Percentiles rank a stretch among this genome's conserved stretches.
These are phyloP conservation scores for Acanthiza pusilla DNA, from an alignment of 2,797 vertebrate genomes.

Conservation along the genomic window DNA sequence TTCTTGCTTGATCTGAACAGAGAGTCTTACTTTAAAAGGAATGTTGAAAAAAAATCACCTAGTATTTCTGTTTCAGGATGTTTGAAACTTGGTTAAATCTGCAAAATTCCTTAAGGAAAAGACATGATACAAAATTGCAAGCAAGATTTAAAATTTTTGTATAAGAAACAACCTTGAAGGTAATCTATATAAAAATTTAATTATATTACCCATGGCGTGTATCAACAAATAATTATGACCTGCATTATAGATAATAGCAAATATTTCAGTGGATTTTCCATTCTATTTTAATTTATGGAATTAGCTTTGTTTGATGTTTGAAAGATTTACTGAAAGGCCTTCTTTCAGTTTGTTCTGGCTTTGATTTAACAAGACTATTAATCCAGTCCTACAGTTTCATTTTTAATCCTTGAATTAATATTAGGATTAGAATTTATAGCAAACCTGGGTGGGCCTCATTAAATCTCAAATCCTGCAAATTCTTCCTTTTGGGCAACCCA, in stretches of 20 bases:
- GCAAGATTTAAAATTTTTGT: not conserved
- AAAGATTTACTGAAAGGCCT: not conserved
- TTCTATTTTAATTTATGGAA: not conserved
- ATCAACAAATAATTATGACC: not conserved
- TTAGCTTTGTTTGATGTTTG: not conserved
- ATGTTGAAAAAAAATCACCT: not conserved
- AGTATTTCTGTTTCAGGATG: not conserved
- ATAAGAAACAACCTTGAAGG: not conserved
- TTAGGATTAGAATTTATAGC: not conserved
- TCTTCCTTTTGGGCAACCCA: not conserved
- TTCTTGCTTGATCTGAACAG: not conserved
- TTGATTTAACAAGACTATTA: not conserved
- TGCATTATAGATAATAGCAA: not conserved
- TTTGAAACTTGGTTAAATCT: not conserved
- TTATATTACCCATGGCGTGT: not conserved
- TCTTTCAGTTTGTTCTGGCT: not conserved
- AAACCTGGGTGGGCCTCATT: not conserved
- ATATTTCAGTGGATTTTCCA: not conserved
- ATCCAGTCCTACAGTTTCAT: not conserved
- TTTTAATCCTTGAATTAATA: slow-evolving; percentile 9
- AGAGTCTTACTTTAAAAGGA: not conserved
- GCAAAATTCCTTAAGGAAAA: not conserved
- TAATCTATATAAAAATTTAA: not conserved
- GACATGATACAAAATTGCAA: not conserved
- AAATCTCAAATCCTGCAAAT: not conserved